Base-by-base conservation (phyloP, 2,113 vertebrate species). In the Baryphthengus martii region DNA sequence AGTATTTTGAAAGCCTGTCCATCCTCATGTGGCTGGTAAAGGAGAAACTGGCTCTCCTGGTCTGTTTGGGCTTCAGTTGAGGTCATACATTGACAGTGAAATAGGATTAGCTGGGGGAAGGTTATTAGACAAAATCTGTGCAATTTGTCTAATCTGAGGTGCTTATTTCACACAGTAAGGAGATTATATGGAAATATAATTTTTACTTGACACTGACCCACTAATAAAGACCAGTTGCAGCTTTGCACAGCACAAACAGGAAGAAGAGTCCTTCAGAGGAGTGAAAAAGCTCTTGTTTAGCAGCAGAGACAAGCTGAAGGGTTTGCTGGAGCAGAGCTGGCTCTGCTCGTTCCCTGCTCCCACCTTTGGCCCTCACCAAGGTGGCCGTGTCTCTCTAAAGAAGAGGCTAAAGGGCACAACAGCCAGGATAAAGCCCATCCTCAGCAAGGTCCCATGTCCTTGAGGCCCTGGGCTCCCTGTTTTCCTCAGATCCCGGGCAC, bases 141-240 rank as follows among this genome's bases (percentile, higher is more conserved):
- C 95, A 91, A 79, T 96, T 97, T 76, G 81, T 79, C 55, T 95
- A 66, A 94, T 91, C 89, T 85, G 88, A 96, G 88, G 93, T 93
- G 88, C 85, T 96, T 95, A 83, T 95, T 96, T 73, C 91, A 83
- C 63, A n/a, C 74, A 4, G 56, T 93, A 95, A 95, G 85, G 93
- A 93, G 94, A 95, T 97, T 96, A 96, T 62, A 80, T 45, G 9
- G 50, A 89, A 95, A 88, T 80, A 86, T 92, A 82, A 86, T 92
- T 97, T 90, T 85, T 88, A 49, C 63, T 85, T 86, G 95, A 90
- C 72, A 50, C 79, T 91, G 91, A 91, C 94, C 73, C 67, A 80
- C 45, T 88, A 61, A 45, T 50, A 53, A 63, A 89, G 73, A 17
- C 58, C 7, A 52, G 0, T 16, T 29, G 35, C 14, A 11, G 40